Conservation (phyloP, 1,140 invertebrate genomes). For the Drosophila saltans region DNA sequence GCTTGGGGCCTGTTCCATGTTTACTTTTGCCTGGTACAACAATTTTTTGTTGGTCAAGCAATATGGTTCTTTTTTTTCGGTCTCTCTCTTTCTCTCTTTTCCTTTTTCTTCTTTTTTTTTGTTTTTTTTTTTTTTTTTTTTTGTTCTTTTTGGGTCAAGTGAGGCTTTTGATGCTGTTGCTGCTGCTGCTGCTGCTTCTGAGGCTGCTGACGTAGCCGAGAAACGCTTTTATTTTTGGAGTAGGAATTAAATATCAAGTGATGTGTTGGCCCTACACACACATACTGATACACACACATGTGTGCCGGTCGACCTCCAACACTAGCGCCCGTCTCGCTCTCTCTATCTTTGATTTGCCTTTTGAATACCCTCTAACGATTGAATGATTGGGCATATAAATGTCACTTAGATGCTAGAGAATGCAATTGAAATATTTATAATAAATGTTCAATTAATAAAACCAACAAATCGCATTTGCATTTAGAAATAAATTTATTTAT, state of each 20-base stretch:
- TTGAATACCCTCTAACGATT: background rate
- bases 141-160: conserved; percentile 65
- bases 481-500: too few relatives aligned
- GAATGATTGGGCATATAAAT: background rate
- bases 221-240: conserved; percentile 62
- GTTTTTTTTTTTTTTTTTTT: conserved; percentile 32
- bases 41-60: conserved; percentile 56
- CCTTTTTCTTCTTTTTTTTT: conserved; percentile 17
- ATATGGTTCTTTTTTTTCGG: conserved; percentile 44
- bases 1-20: conserved; percentile 4
- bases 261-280: conserved; percentile 46
- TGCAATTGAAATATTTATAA: too few relatives aligned
- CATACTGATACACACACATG: conserved; percentile 44
- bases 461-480: too few relatives aligned
- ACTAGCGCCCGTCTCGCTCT: conserved; percentile 18
- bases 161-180: conserved; percentile 69
- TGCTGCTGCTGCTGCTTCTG: conserved; percentile 19
- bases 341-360: conserved; percentile 47
- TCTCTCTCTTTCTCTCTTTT: conserved; percentile 24
- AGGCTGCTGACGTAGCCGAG: conserved; percentile 31
- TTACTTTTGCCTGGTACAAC: conserved; percentile 53
- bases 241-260: conserved; percentile 77
- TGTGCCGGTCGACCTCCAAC: conserved; percentile 35
- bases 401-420: too few relatives aligned
- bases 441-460: too few relatives aligned